phyloP scores from a whole-genome alignment of 2,797 vertebrate species.

The Diglossa cyanea region DNA sequence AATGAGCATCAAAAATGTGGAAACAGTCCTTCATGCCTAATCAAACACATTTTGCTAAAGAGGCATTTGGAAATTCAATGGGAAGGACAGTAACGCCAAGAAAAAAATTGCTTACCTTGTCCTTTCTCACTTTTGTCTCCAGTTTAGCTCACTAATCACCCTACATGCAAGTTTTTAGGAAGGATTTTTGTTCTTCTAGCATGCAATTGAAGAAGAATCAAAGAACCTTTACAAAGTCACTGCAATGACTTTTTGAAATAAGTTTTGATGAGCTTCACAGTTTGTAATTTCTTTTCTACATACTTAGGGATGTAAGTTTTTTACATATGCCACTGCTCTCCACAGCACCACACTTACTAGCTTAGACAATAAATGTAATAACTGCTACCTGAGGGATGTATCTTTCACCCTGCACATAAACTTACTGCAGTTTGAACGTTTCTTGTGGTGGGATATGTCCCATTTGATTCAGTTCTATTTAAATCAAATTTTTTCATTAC shows the following conservation, averaged over 20 bases:
- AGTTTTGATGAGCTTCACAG: background rate
- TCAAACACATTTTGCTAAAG: background rate
- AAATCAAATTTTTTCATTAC: background rate
- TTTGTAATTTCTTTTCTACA: background rate
- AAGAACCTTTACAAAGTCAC: background rate
- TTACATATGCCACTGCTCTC: background rate
- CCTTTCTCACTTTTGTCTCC: background rate
- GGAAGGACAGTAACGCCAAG: background rate
- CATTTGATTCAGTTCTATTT: background rate
- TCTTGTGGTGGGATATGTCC: background rate
- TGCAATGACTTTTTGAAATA: background rate
- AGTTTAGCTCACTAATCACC: background rate
- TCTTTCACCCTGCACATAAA: background rate
- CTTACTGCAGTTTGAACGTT: background rate
- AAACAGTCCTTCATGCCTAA: background rate
- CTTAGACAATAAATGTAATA: background rate
- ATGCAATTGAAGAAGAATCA: background rate
- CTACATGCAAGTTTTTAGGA: background rate
- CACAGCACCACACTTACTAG: background rate
- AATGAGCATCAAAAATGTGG: background rate
- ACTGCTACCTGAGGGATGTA: background rate
- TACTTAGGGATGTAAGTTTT: background rate
- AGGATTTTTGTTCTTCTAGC: background rate
- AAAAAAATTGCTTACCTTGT: background rate
- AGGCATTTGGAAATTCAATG: background rate